Evolutionary conservation across 2,113 vertebrate species (phyloP).

Genomic region (Cephalopholis sonnerati): DNA sequence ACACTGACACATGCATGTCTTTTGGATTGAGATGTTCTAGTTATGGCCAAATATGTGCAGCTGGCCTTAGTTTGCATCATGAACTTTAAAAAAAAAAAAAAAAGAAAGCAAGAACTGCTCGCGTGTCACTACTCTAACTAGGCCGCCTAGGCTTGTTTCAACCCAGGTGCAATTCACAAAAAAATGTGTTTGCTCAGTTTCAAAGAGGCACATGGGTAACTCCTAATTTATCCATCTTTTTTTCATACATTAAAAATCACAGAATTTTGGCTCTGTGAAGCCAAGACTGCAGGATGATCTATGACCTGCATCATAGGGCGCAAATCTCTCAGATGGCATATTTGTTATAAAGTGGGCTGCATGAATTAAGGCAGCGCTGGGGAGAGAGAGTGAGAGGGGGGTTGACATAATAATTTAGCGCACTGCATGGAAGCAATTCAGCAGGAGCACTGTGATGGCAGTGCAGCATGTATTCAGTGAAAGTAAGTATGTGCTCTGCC

Average conservation of each 20-base stretch:
- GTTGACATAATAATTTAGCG: conserved; percentile 12
- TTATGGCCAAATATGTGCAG: conserved; percentile 17
- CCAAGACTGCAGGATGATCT: not conserved
- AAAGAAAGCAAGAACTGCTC: conserved; percentile 7
- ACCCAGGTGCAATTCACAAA: conserved; percentile 43
- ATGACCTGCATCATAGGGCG: conserved; percentile 13
- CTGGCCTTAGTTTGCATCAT: conserved; percentile 38
- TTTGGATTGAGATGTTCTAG: not conserved
- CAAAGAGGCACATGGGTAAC: conserved; percentile 17
- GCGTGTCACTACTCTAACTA: conserved; percentile 35
- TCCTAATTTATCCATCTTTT: conserved; percentile 1
- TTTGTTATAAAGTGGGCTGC: conserved; percentile 11
- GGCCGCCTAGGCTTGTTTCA: conserved; percentile 37
- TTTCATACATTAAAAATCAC: conserved; percentile 3
- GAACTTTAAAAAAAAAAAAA: not conserved
- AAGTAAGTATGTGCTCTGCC: not conserved
- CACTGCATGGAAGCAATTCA: conserved; percentile 8
- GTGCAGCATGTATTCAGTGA: not conserved
- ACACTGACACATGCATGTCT: not conserved
- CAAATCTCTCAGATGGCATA: not conserved
- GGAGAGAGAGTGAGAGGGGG: not conserved
- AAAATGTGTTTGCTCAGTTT: conserved; percentile 16
- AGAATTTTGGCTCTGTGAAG: not conserved
- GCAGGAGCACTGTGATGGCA: not conserved
- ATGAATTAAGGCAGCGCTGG: conserved; percentile 17